Percentiles rank a stretch among this genome's conserved stretches.
Evolutionary conservation across 2,113 vertebrate species (phyloP).

Genomic region (Rhodinocichla rosea): DNA sequence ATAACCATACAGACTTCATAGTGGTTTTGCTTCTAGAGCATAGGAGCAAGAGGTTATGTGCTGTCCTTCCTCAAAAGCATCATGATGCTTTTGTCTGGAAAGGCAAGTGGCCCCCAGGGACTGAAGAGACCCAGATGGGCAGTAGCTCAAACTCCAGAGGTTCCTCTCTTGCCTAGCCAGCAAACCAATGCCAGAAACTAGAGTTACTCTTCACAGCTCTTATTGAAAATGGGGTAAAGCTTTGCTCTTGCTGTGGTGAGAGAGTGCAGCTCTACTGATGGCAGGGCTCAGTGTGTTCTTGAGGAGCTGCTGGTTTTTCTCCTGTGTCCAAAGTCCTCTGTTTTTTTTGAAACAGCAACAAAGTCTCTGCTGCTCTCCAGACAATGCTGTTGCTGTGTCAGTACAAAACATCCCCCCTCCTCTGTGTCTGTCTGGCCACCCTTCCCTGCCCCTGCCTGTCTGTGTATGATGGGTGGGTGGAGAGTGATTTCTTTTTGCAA

Average conservation of each 20-base stretch:
- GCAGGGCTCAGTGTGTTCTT: fast-evolving
- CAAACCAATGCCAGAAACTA: not conserved
- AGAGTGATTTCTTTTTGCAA: not conserved
- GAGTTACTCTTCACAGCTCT: not conserved
- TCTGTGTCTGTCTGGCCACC: not conserved
- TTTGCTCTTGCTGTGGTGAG: not conserved
- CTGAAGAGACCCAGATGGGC: not conserved
- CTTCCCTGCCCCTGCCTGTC: not conserved
- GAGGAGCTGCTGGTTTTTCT: not conserved
- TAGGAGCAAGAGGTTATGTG: fast-evolving
- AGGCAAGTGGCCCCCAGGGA: not conserved
- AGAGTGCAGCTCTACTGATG: fast-evolving
- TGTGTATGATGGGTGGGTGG: not conserved
- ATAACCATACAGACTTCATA: not conserved
- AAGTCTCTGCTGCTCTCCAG: not conserved
- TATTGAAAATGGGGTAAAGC: not conserved
- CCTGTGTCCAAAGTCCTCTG: not conserved
- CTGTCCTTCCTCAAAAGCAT: not conserved
- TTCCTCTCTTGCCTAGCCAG: not conserved
- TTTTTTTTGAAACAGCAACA: slow-evolving; percentile 29
- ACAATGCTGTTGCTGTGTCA: fast-evolving
- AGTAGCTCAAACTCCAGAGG: not conserved
- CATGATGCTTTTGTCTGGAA: not conserved
- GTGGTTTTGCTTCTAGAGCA: not conserved
- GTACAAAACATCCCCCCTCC: not conserved